Conservation (phyloP, 2,888 invertebrate genomes). For the Thysanoteuthis rhombus region DNA sequence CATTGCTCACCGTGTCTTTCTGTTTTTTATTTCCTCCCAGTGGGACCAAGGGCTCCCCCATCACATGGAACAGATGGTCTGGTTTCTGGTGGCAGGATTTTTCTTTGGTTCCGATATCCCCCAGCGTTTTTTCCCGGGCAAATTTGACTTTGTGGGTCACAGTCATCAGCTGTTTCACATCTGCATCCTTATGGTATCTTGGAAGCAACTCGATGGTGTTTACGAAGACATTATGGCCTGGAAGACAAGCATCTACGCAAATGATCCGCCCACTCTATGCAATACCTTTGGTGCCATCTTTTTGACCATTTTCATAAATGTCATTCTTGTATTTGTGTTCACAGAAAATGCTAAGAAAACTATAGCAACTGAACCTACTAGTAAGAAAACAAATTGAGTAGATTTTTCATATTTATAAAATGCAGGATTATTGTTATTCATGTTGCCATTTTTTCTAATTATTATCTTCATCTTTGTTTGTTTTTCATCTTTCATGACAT, state of each 20-base stretch:
- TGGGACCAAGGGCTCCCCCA: constrained; percentile 58
- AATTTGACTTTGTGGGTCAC: constrained; percentile 64
- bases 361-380: neutral
- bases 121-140: constrained; percentile 62
- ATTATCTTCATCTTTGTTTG: neutral
- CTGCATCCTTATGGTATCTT: constrained; percentile 62
- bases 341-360: constrained; percentile 42
- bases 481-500: neutral
- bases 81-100: constrained; percentile 62
- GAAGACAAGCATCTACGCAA: constrained; percentile 42
- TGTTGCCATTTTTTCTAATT: neutral
- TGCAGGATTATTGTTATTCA: neutral
- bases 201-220: constrained; percentile 62
- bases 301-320: constrained; percentile 52
- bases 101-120: constrained; percentile 66
- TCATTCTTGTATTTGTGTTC: constrained; percentile 51
- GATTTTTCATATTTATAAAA: neutral
- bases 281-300: constrained; percentile 60
- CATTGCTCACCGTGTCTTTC: constrained; percentile 56
- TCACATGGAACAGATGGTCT: constrained; percentile 62
- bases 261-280: constrained; percentile 55
- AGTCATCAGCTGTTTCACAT: constrained; percentile 67
- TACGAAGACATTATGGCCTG: constrained; percentile 57
- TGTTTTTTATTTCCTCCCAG: constrained; percentile 43
- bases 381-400: neutral